Evolutionary conservation across 2,113 vertebrate genomes (phyloP).

Genomic region (Poecile atricapillus): DNA sequence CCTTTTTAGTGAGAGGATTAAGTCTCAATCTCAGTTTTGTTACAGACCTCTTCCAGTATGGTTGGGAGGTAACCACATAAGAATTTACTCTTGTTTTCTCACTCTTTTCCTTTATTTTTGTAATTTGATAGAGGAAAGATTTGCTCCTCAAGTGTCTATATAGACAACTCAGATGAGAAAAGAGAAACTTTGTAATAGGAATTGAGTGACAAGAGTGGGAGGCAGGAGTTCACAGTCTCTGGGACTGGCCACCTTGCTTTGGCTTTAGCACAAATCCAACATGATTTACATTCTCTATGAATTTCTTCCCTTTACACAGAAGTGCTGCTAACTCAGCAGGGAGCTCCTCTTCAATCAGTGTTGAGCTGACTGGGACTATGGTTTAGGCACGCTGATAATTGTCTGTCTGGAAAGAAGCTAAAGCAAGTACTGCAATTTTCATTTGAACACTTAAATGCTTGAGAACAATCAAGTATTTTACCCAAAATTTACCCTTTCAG

Average conservation of each 20-base stretch:
- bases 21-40: background rate
- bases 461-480: background rate
- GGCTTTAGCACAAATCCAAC: background rate
- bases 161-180: background rate
- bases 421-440: background rate
- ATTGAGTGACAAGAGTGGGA: background rate
- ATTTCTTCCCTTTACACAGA: background rate
- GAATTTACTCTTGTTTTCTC: background rate
- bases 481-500: background rate
- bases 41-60: background rate
- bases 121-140: background rate
- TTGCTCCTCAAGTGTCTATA: rapidly evolving
- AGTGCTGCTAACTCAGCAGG: background rate
- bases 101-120: background rate
- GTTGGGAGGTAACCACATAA: background rate
- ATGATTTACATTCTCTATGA: background rate
- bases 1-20: background rate
- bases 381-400: background rate
- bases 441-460: background rate
- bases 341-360: background rate
- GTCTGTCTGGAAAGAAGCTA: background rate
- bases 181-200: background rate
- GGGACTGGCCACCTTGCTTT: background rate
- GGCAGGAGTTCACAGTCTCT: background rate
- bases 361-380: background rate